Evolutionary conservation across 2,888 invertebrate species (phyloP).

Genomic region (Andrena chrysosceles): DNA sequence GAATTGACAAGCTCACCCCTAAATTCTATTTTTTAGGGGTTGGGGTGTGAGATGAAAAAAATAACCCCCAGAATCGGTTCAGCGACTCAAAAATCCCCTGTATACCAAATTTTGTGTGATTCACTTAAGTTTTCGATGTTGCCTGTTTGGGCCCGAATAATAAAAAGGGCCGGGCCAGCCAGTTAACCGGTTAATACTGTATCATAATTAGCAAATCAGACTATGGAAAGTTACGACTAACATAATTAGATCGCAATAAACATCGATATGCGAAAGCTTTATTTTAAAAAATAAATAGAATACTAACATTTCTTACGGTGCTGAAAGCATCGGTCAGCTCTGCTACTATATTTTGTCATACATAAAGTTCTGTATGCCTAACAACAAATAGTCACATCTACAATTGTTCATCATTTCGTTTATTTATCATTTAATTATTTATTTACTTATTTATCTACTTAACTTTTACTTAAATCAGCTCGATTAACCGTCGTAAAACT

Average conservation of each 20-base stretch:
- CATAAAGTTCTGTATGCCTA: conserved; percentile 28
- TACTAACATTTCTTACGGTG: conserved; percentile 6
- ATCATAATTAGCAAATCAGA: conserved; percentile 57
- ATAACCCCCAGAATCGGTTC: too few species aligned
- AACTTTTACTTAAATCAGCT: conserved; percentile 23
- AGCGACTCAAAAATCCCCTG: too few species aligned
- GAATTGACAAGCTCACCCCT: too few species aligned
- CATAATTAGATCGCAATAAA: conserved; percentile 34
- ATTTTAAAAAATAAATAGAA: conserved; percentile 23
- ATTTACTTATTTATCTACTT: conserved; percentile 28
- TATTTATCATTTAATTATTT: neutral
- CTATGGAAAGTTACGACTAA: conserved; percentile 45
- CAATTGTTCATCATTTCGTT: conserved; percentile 14
- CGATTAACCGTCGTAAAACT: conserved; percentile 27
- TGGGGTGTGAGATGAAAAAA: too few species aligned
- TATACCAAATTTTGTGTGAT: too few species aligned
- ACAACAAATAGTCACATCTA: conserved; percentile 37
- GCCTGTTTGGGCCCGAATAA: too few species aligned
- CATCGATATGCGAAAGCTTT: conserved; percentile 32
- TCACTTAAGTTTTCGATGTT: too few species aligned
- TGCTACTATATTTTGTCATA: conserved; percentile 26
- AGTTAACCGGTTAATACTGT: too few species aligned
- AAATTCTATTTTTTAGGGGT: too few species aligned
- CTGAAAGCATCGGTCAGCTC: conserved; percentile 26
- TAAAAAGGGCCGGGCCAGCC: too few species aligned